Evolutionary conservation across 2,797 vertebrate species (phyloP).

Genomic region (Spea hammondii): DNA sequence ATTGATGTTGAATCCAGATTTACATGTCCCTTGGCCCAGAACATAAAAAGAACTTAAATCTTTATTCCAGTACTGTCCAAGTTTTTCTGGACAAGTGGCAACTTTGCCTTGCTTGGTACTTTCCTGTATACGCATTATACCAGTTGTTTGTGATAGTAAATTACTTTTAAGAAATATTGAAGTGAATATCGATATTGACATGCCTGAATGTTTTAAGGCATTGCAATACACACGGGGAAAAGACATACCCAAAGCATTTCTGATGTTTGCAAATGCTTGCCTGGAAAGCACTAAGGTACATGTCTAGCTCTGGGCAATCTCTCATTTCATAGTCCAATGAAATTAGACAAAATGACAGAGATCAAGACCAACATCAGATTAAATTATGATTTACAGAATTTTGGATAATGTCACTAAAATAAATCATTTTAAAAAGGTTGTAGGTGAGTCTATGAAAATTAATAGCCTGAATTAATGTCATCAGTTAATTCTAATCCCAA

Average conservation of each 20-base stretch:
- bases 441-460: slow-evolving; percentile 6
- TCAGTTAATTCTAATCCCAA: neutral
- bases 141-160: slow-evolving; percentile 17
- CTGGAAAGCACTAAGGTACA: slow-evolving; percentile 20
- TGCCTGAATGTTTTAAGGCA: slow-evolving; percentile 10
- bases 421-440: slow-evolving; percentile 19
- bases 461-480: slow-evolving; percentile 15
- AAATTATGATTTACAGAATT: slow-evolving; percentile 24
- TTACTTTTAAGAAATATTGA: slow-evolving; percentile 22
- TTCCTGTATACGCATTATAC: neutral
- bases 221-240: slow-evolving; percentile 1
- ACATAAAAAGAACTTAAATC: too few relatives aligned
- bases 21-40: too few relatives aligned
- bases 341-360: slow-evolving; percentile 29
- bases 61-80: too few relatives aligned
- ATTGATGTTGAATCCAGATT: too few relatives aligned
- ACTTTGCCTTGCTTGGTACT: neutral
- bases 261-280: slow-evolving; percentile 19
- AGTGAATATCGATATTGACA: slow-evolving; percentile 10
- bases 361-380: slow-evolving; percentile 28
- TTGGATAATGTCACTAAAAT: slow-evolving; percentile 5
- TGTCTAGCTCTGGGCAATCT: slow-evolving; percentile 21
- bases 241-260: slow-evolving; percentile 24
- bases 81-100: too few relatives aligned
- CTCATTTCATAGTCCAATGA: slow-evolving; percentile 18